phyloP scores from a whole-genome alignment of 2,888 invertebrate genomes.

The Stenotaenia linearis region DNA sequence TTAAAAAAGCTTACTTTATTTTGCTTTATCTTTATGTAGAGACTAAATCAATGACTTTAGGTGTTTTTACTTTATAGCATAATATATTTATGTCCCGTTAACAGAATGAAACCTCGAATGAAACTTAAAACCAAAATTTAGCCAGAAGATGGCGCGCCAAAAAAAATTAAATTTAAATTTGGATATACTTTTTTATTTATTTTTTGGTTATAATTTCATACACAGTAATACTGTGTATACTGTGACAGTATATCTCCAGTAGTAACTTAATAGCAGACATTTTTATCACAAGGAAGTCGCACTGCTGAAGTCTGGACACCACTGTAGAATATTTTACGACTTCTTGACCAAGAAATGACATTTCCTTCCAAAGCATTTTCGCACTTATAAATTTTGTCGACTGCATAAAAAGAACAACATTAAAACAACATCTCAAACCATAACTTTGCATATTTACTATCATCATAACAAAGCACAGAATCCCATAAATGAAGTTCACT shows the following conservation, averaged over 20 bases:
- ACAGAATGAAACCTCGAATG: no score
- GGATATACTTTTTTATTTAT: background rate
- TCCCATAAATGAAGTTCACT: slow-evolving; percentile 16
- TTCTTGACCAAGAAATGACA: slow-evolving; percentile 18
- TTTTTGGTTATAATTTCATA: background rate
- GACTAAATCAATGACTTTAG: no score
- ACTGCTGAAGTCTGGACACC: background rate
- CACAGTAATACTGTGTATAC: background rate
- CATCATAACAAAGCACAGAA: background rate
- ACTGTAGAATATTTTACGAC: background rate
- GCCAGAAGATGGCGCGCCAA: no score
- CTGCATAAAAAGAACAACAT: background rate
- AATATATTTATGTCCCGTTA: no score
- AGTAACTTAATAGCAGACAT: background rate
- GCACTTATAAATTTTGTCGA: background rate
- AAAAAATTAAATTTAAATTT: no score
- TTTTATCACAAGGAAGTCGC: background rate
- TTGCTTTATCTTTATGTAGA: no score
- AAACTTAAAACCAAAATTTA: no score
- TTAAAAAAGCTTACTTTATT: no score
- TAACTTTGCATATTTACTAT: background rate
- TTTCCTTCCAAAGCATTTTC: background rate
- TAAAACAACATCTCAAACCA: background rate
- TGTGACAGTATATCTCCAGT: background rate
- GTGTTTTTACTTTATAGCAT: no score